Base-by-base conservation (phyloP, 2,797 vertebrate genomes). In the Sebastes trivittatus region DNA sequence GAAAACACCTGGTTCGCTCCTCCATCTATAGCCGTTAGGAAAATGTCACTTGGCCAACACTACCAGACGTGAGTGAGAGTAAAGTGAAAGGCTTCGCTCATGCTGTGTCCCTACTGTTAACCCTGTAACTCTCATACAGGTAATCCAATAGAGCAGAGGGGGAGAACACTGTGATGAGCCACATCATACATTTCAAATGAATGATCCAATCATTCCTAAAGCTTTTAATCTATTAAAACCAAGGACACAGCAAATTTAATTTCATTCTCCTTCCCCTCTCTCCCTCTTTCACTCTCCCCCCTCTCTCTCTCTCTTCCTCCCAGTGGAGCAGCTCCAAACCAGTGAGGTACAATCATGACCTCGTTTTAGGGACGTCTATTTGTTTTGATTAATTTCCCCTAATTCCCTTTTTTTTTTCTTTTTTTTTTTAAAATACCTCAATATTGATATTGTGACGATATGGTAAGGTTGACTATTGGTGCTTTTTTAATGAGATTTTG, bases 171-270 rank as follows among this genome's bases (percentile, higher is more conserved):
- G 16, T 23, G 23, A 23, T 23, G 23, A 23, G 61, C 25, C 56
- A 42, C 91, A 86, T 86, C 86, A 82, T 92, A 89, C 88, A 80
- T 90, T 92, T 91, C 82, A 87, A 90, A 92, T 82, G 63, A 90
- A 87, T 88, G 88, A 94, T 93, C 87, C 89, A 92, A 94, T 95
- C 88, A 78, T 75, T 90, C 77, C 69, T 73, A 80, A 89, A 92
- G 92, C 93, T 94, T 94, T 93, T 93, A 93, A 94, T 93, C 87
- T 94, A 93, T 92, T 93, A 93, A 92, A 93, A 83, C 85, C 91
- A 93, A 94, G 90, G 90, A 87, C 93, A 89, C 59, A 59, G 83
- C 81, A 85, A 93, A 95, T 92, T 88, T 29, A 82, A 91, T 84
- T 89, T 90, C 58, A 30, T 5, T 13, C 78, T 58, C 65, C 70